Conservation (phyloP, 2,797 vertebrate genomes). For the Phalloptychus januarius region DNA sequence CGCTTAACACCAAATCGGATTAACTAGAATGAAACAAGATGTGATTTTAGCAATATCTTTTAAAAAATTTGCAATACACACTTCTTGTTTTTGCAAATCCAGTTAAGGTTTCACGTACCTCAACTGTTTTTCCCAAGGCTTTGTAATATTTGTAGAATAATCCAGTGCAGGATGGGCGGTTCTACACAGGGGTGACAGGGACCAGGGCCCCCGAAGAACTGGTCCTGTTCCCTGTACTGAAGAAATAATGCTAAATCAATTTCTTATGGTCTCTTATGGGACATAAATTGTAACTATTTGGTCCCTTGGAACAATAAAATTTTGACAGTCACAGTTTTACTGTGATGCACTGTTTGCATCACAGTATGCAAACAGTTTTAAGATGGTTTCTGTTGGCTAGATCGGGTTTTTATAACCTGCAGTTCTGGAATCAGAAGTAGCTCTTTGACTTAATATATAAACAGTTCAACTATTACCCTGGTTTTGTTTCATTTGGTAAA, state of each 20-base stretch:
- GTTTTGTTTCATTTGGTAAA: background rate
- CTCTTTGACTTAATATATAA: background rate
- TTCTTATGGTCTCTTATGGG: background rate
- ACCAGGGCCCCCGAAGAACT: background rate
- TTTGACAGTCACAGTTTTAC: background rate
- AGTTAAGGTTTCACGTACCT: background rate
- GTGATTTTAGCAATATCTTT: background rate
- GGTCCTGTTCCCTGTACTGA: background rate
- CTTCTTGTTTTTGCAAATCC: background rate
- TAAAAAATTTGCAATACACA: background rate
- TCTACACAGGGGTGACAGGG: background rate
- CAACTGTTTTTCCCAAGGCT: background rate
- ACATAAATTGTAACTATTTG: background rate
- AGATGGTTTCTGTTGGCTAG: background rate
- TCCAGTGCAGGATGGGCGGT: background rate
- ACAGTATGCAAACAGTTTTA: no score
- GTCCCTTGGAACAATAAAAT: background rate
- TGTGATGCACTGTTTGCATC: background rate
- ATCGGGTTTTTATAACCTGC: background rate
- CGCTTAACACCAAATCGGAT: background rate
- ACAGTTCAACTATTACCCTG: no score
- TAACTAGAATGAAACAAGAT: background rate
- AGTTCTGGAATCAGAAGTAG: background rate
- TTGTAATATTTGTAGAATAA: background rate
- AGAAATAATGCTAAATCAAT: background rate